Conservation (phyloP, 2,888 invertebrate genomes). For the Drosophila neutralis region DNA sequence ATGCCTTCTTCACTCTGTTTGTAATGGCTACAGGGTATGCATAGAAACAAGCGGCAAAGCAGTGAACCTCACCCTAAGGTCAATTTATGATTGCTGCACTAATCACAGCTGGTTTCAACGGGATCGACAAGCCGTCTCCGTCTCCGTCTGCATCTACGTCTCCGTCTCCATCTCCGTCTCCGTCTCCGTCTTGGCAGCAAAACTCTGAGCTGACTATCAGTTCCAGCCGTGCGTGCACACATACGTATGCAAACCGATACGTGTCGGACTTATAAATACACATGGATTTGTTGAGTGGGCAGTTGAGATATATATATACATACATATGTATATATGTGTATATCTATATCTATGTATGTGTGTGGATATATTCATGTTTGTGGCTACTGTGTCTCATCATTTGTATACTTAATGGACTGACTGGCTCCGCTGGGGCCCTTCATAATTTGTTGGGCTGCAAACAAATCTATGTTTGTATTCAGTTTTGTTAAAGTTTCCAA, state of each 20-base stretch:
- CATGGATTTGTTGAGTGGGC: slow-evolving; percentile 1
- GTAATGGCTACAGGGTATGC: neutral
- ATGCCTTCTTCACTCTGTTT: neutral
- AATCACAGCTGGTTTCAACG: slow-evolving; percentile 70
- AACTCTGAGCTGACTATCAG: slow-evolving; percentile 26
- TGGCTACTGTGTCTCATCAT: slow-evolving; percentile 67
- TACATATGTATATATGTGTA: neutral
- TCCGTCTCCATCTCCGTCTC: neutral
- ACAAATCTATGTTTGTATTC: slow-evolving; percentile 26
- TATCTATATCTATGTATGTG: neutral
- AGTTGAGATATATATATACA: neutral
- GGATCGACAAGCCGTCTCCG: slow-evolving; percentile 49
- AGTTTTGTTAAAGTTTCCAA: slow-evolving; percentile 47
- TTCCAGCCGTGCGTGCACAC: slow-evolving; percentile 19
- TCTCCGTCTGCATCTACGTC: neutral
- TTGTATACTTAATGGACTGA: slow-evolving; percentile 39
- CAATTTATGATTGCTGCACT: slow-evolving; percentile 77
- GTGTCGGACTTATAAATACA: slow-evolving; percentile 13
- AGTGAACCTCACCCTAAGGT: slow-evolving; percentile 57
- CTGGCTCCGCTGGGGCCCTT: slow-evolving; percentile 14
- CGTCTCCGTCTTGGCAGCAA: slow-evolving; percentile 3
- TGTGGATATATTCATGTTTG: slow-evolving; percentile 15
- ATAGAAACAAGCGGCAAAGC: slow-evolving; percentile 6
- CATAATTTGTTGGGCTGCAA: slow-evolving; percentile 22
- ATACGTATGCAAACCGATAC: slow-evolving; percentile 26